Percentiles rank a stretch among this genome's conserved stretches.
These are phyloP conservation scores for Holotrichia oblita DNA, from an alignment of 1,140 invertebrate species.

Conservation along the genomic window DNA sequence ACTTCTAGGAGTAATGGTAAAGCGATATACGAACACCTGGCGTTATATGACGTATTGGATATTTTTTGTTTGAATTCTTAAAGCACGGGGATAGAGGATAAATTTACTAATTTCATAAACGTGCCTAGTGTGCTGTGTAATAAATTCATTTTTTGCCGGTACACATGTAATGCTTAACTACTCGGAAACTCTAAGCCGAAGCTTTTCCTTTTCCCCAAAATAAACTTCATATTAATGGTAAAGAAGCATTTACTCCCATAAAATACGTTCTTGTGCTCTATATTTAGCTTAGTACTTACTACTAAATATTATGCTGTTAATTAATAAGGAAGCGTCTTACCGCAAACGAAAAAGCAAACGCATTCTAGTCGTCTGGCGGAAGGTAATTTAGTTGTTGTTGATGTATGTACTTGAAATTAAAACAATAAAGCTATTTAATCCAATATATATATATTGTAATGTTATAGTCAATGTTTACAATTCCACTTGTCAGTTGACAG, in stretches of 20 bases:
- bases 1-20: not conserved
- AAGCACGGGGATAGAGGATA: slow-evolving; percentile 17
- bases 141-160: slow-evolving; percentile 32
- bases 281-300: not conserved
- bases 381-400: too few species aligned
- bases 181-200: not conserved
- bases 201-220: slow-evolving; percentile 6
- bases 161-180: slow-evolving; percentile 27
- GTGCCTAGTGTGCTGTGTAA: slow-evolving; percentile 27
- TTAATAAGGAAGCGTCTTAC: not conserved
- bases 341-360: not conserved
- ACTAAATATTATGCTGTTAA: slow-evolving; percentile 20
- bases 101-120: slow-evolving; percentile 28
- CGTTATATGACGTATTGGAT: slow-evolving; percentile 3
- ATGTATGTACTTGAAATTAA: too few species aligned
- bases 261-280: not conserved
- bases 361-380: not conserved
- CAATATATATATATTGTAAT: too few species aligned
- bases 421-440: too few species aligned
- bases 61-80: slow-evolving; percentile 26
- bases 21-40: slow-evolving; percentile 2
- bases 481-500: too few species aligned
- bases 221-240: slow-evolving; percentile 18
- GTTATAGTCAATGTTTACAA: too few species aligned
- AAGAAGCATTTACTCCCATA: slow-evolving; percentile 10